These are phyloP conservation scores for Xanthorhoe spadicearia DNA, from an alignment of 2,888 invertebrate species.

Conservation along the genomic window DNA sequence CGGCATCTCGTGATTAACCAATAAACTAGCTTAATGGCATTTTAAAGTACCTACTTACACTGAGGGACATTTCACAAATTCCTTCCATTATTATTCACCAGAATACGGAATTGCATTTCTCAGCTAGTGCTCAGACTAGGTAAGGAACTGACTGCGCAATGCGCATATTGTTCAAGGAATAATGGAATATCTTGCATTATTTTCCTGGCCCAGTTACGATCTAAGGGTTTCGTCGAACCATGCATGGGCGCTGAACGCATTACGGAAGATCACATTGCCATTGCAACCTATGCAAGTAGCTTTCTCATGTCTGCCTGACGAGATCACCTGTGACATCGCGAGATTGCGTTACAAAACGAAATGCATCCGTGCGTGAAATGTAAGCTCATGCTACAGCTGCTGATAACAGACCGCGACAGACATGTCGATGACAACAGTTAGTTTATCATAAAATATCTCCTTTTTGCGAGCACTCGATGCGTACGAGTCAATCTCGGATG, in stretches of 20 bases:
- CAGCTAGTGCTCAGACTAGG: not conserved
- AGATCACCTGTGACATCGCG: slow-evolving; percentile 24
- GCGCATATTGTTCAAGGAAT: too few relatives aligned
- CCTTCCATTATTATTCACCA: slow-evolving; percentile 18
- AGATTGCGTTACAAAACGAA: slow-evolving; percentile 38
- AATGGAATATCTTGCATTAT: not conserved
- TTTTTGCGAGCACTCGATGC: slow-evolving; percentile 22
- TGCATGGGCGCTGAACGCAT: too few relatives aligned
- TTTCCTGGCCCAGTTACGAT: not conserved
- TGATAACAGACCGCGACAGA: slow-evolving; percentile 30
- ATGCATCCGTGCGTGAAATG: slow-evolving; percentile 44
- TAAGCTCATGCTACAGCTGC: slow-evolving; percentile 36
- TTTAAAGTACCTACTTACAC: slow-evolving; percentile 24
- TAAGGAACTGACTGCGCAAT: not conserved
- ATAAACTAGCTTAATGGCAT: slow-evolving; percentile 35
- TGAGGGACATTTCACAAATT: slow-evolving; percentile 22
- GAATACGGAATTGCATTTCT: slow-evolving; percentile 4
- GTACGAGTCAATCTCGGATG: slow-evolving; percentile 22
- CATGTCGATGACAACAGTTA: slow-evolving; percentile 29
- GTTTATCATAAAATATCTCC: slow-evolving; percentile 20
- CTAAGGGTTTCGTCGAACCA: too few relatives aligned
- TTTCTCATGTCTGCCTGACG: slow-evolving; percentile 14
- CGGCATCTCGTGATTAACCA: slow-evolving; percentile 14
- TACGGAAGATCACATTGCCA: not conserved
- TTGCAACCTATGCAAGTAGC: not conserved